A percentile compares a stretch with the other conserved stretches of the same genome.
These are phyloP conservation scores for Panthera leo DNA, from an alignment of 2,113 vertebrate species.

Conservation along the genomic window DNA sequence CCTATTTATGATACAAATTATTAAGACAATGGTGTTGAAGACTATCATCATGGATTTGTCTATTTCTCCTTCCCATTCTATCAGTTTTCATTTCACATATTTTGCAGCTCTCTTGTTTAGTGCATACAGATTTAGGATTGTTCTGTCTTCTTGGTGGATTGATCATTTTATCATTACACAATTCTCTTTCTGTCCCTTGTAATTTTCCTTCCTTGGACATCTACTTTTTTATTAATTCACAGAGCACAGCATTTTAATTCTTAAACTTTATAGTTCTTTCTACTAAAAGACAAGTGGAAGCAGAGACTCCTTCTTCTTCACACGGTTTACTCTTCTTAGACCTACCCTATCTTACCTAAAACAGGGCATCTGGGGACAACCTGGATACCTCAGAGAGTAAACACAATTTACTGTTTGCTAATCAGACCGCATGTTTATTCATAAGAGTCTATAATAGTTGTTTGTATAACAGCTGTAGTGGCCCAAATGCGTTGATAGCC, in stretches of 20 bases:
- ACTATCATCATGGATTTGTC: not conserved
- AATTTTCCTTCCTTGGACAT: not conserved
- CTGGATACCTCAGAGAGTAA: not conserved
- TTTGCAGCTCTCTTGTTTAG: not conserved
- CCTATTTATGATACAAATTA: not conserved
- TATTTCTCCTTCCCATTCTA: not conserved
- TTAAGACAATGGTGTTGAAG: not conserved
- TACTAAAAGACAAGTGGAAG: not conserved
- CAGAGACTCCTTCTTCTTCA: not conserved
- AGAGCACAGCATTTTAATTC: not conserved
- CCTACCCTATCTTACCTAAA: not conserved
- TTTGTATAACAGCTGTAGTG: not conserved
- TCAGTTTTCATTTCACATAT: not conserved
- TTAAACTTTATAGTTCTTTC: not conserved
- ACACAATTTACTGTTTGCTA: not conserved
- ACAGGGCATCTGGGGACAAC: not conserved
- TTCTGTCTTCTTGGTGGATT: not conserved
- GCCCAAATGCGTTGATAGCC: not conserved
- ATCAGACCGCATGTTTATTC: not conserved
- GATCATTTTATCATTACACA: not conserved
- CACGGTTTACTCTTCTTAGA: not conserved
- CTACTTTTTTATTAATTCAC: constrained; percentile 27
- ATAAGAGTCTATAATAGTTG: not conserved
- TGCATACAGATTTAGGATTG: not conserved
- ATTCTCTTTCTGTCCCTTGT: not conserved